Evolutionary conservation across 2,797 vertebrate species (phyloP).

Genomic region (Alca torda): DNA sequence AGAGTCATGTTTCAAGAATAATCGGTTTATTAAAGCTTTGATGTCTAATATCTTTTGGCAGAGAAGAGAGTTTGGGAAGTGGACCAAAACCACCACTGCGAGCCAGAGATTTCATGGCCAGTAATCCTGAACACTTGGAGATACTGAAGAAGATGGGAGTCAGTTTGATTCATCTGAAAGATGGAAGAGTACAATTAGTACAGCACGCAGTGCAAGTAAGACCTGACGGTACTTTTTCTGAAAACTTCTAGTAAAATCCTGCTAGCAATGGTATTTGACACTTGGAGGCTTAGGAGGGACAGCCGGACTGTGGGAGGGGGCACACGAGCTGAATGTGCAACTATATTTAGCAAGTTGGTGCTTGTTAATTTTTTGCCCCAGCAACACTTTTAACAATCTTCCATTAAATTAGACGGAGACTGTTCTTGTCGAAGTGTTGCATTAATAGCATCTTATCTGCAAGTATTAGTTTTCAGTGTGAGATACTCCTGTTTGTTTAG

Average conservation of each 20-base stretch:
- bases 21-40: neutral
- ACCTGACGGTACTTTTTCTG: neutral
- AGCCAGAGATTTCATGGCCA: slow-evolving; percentile 98
- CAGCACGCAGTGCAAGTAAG: slow-evolving; percentile 96
- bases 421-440: neutral
- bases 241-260: neutral
- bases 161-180: slow-evolving; percentile 96
- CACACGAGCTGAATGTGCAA: neutral
- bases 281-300: neutral
- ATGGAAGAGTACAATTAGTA: slow-evolving; percentile 95
- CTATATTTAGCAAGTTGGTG: neutral
- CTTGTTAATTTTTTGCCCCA: neutral
- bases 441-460: neutral
- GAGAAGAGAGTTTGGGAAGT: slow-evolving; percentile 80
- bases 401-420: neutral
- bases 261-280: neutral
- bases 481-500: neutral
- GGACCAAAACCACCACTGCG: slow-evolving; percentile 86
- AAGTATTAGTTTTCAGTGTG: neutral
- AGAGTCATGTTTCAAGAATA: neutral
- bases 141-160: slow-evolving; percentile 97
- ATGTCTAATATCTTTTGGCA: slow-evolving; percentile 64
- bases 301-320: neutral
- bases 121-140: slow-evolving; percentile 96
- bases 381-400: neutral